Evolutionary conservation across 1,140 invertebrate species (phyloP).

Genomic region (Saxidomus purpurata): DNA sequence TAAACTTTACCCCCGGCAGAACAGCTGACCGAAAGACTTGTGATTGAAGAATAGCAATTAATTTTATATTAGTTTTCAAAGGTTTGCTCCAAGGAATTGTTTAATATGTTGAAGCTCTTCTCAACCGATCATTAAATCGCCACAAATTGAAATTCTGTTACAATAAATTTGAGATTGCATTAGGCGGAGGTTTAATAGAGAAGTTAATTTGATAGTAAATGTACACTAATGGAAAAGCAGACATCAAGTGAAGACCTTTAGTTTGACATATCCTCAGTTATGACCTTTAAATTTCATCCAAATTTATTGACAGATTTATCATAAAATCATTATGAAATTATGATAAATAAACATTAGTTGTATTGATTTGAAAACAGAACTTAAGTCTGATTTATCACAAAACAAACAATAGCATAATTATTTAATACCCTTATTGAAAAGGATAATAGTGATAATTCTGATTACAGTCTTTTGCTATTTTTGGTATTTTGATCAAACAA

Average conservation of each 20-base stretch:
- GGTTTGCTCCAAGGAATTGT: slow-evolving; percentile 37
- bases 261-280: not conserved
- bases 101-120: not conserved
- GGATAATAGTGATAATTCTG: no score
- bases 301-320: not conserved
- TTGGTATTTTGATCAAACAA: not conserved
- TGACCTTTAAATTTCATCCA: not conserved
- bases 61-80: slow-evolving; percentile 60
- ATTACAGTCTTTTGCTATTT: no score
- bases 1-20: slow-evolving; percentile 25
- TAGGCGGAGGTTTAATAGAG: not conserved
- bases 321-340: not conserved
- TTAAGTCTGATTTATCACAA: no score
- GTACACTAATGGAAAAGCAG: slow-evolving; percentile 27
- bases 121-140: slow-evolving; percentile 20
- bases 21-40: slow-evolving; percentile 51
- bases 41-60: slow-evolving; percentile 49
- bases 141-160: slow-evolving; percentile 30
- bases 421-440: no score
- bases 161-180: slow-evolving; percentile 11
- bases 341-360: not conserved
- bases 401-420: no score
- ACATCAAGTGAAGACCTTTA: not conserved
- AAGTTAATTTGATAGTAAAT: not conserved
- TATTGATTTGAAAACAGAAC: no score